A percentile compares a stretch with the other conserved stretches of the same genome.
Conservation (phyloP, 2,888 invertebrate genomes). For the Tenthredo mesomela region DNA sequence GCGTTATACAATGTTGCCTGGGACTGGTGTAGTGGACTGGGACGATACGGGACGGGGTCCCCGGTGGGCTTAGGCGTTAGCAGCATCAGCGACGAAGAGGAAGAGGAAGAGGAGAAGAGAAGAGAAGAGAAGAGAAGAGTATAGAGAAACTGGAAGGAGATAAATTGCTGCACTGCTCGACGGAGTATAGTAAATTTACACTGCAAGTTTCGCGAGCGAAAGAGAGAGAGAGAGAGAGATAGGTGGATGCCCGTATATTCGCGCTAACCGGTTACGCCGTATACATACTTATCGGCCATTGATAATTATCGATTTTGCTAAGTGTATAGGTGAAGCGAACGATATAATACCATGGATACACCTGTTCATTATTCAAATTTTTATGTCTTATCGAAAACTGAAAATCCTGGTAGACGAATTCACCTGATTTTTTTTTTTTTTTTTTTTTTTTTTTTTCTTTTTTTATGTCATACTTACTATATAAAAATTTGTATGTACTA, state of each 20-base stretch:
- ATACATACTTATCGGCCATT: slow-evolving; percentile 15
- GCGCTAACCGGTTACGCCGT: neutral
- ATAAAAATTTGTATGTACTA: no score
- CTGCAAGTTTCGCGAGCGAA: neutral
- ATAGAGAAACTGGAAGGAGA: neutral
- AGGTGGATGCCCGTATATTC: neutral
- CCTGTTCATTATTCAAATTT: neutral
- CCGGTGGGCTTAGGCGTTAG: neutral
- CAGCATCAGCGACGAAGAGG: neutral
- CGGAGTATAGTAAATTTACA: neutral
- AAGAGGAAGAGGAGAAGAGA: neutral
- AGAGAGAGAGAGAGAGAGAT: neutral
- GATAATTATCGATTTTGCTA: slow-evolving; percentile 6
- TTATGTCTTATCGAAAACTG: neutral
- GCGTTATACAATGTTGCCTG: slow-evolving; percentile 11
- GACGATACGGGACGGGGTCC: neutral
- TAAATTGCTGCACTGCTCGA: neutral
- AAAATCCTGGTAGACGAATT: neutral
- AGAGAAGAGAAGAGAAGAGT: neutral
- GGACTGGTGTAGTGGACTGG: neutral
- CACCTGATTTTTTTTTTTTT: neutral
- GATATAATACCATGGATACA: neutral
- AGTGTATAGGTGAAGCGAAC: neutral
- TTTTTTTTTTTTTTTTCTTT: no score
- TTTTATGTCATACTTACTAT: no score